Evolutionary conservation across 2,113 vertebrate species (phyloP).

Genomic region (Tetrax tetrax): DNA sequence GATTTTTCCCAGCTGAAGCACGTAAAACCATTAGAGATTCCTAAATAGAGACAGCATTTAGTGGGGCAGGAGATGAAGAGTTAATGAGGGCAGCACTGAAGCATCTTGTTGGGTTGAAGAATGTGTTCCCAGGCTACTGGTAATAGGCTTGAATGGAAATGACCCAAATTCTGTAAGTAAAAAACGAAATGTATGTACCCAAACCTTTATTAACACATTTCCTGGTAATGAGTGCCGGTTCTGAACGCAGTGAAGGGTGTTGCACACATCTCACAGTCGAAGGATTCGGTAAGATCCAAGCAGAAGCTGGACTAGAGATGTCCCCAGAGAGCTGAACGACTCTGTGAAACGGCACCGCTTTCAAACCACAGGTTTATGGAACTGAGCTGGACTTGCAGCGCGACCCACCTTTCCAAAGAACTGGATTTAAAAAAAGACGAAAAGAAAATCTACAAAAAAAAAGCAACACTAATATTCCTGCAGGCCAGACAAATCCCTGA

Average conservation of each 20-base stretch:
- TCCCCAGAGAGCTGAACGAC: neutral
- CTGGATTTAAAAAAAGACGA: neutral
- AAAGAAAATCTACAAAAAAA: neutral
- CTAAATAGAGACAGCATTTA: neutral
- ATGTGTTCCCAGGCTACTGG: neutral
- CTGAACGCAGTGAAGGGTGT: neutral
- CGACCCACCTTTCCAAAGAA: neutral
- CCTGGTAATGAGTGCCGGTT: neutral
- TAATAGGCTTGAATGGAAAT: neutral
- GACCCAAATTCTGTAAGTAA: neutral
- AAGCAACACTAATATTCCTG: neutral
- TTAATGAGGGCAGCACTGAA: rapidly evolving
- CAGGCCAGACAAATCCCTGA: neutral
- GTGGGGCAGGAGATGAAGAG: neutral
- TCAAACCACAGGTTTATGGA: neutral
- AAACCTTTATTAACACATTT: neutral
- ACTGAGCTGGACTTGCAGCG: neutral
- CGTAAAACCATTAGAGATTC: neutral
- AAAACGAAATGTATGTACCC: neutral
- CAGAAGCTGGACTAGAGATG: neutral
- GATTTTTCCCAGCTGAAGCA: neutral
- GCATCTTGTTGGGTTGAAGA: neutral
- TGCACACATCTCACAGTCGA: neutral
- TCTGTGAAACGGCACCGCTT: neutral
- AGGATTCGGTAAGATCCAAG: neutral